Evolutionary conservation across 1,140 invertebrate species (phyloP).

Genomic region (Apis cerana): DNA sequence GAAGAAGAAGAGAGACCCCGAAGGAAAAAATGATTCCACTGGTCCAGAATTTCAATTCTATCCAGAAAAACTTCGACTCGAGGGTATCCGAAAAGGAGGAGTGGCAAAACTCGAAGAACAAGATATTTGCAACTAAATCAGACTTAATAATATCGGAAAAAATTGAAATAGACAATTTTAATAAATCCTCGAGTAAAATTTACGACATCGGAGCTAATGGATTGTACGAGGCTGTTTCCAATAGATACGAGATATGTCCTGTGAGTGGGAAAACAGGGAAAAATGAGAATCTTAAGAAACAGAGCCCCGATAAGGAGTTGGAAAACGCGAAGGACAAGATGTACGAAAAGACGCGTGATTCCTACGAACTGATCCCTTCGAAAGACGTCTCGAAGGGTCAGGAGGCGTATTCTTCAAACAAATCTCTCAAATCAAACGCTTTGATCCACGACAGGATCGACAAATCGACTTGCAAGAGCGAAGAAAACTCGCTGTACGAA

Average conservation of each 20-base stretch:
- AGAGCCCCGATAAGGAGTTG: neutral
- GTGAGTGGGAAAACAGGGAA: constrained; percentile 32
- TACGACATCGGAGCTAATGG: constrained; percentile 42
- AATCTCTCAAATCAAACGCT: neutral
- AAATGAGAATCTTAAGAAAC: constrained; percentile 1
- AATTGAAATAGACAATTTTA: constrained; percentile 12
- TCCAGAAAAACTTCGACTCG: constrained; percentile 30
- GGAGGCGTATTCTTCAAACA: neutral
- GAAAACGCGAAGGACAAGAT: constrained; percentile 40
- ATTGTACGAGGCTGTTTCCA: constrained; percentile 53
- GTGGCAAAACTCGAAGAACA: constrained; percentile 69
- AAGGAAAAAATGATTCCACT: constrained; percentile 20
- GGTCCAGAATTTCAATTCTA: neutral
- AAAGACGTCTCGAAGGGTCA: neutral
- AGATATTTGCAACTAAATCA: constrained; percentile 51
- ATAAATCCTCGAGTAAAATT: constrained; percentile 38
- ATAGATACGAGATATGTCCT: constrained; percentile 63
- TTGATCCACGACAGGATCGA: constrained; percentile 50
- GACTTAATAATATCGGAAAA: neutral
- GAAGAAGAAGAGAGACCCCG: constrained; percentile 53
- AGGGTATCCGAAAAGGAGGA: constrained; percentile 52
- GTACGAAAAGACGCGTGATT: constrained; percentile 57
- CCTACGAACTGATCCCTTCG: constrained; percentile 49
- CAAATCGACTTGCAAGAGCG: constrained; percentile 29
- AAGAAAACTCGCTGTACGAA: constrained; percentile 69